These are phyloP conservation scores for Chalcosyrphus nemorum DNA, from an alignment of 2,888 invertebrate genomes.

Conservation along the genomic window DNA sequence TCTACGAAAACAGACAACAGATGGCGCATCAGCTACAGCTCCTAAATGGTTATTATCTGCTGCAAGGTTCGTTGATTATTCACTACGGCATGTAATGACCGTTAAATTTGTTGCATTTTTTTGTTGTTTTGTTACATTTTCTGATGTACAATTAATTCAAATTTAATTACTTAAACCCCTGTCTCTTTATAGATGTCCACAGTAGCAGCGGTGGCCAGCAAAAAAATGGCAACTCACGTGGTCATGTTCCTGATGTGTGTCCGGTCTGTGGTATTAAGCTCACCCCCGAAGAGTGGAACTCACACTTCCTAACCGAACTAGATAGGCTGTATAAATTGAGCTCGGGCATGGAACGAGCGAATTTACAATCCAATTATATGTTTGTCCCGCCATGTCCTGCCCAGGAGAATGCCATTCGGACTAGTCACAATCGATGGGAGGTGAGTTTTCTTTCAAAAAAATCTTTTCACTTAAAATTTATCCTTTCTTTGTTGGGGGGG, in stretches of 20 bases:
- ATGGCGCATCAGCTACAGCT: conserved; percentile 29
- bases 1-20: conserved; percentile 60
- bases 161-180: conserved; percentile 52
- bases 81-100: conserved; percentile 68
- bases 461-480: not conserved
- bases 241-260: conserved; percentile 83
- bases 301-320: conserved; percentile 87
- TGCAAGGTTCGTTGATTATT: conserved; percentile 70
- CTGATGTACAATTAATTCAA: conserved; percentile 59
- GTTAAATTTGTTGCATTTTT: conserved; percentile 48
- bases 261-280: conserved; percentile 88
- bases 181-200: conserved; percentile 60
- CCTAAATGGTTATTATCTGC: conserved; percentile 70
- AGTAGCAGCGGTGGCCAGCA: conserved; percentile 67
- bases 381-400: conserved; percentile 81
- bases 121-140: conserved; percentile 39
- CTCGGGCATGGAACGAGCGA: conserved; percentile 82
- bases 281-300: conserved; percentile 86
- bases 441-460: conserved; percentile 79
- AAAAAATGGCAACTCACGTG: conserved; percentile 72
- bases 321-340: conserved; percentile 86
- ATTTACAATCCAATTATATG: conserved; percentile 81
- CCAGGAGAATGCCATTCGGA: conserved; percentile 82
- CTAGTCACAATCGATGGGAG: conserved; percentile 86
- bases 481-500: not conserved